Conservation (phyloP, 2,797 vertebrate species). For the Ctenopoma kingsleyae region DNA sequence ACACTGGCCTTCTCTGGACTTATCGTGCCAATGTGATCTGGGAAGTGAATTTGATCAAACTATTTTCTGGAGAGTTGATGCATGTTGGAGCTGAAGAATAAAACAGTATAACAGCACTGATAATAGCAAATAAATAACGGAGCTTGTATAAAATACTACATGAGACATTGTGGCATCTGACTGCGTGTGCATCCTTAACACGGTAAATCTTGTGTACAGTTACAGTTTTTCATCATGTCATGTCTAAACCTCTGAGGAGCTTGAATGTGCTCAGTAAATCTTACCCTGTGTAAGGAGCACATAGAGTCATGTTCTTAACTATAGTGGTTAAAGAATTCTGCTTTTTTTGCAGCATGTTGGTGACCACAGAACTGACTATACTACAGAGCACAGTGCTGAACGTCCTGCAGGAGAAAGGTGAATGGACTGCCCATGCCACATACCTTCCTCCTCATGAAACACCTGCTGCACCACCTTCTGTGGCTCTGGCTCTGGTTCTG, state of each 20-base stretch:
- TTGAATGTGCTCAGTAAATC: too few relatives aligned
- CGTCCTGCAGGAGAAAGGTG: constrained; percentile 68
- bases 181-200: too few relatives aligned
- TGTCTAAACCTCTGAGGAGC: too few relatives aligned
- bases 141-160: too few relatives aligned
- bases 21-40: too few relatives aligned
- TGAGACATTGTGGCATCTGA: too few relatives aligned
- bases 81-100: background rate
- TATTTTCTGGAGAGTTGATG: background rate
- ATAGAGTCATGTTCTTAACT: too few relatives aligned
- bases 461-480: constrained; percentile 61
- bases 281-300: too few relatives aligned
- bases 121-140: too few relatives aligned
- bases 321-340: too few relatives aligned
- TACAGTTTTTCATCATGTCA: too few relatives aligned
- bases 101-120: background rate
- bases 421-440: constrained; percentile 81
- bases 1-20: constrained; percentile 1
- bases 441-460: constrained; percentile 89
- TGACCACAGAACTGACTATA: constrained; percentile 10
- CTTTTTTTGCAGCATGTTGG: constrained; percentile 38
- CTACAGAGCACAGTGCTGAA: constrained; percentile 29
- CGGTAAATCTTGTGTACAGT: too few relatives aligned
- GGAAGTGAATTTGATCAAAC: background rate
- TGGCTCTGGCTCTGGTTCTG: constrained; percentile 60